A percentile compares a stretch with the other conserved stretches of the same genome.
Conservation (phyloP, 2,797 vertebrate species). For the Falco cherrug region DNA sequence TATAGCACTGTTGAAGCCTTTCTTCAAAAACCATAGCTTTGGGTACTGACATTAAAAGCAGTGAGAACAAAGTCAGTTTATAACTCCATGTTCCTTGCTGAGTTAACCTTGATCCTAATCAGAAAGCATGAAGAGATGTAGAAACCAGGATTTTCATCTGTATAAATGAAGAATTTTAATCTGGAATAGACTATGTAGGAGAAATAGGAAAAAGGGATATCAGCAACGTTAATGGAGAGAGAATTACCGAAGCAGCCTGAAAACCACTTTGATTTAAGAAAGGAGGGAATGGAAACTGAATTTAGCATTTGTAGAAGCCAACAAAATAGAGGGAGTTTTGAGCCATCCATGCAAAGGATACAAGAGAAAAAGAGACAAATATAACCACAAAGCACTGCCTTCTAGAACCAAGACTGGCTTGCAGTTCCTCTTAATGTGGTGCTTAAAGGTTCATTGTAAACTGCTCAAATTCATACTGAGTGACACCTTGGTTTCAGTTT, state of each 20-base stretch:
- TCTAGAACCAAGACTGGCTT: neutral
- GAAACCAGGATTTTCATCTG: neutral
- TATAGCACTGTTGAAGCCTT: neutral
- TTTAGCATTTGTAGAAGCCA: neutral
- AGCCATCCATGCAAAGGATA: rapidly evolving
- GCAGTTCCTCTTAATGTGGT: neutral
- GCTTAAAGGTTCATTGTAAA: neutral
- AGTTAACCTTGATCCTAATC: neutral
- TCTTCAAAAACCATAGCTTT: neutral
- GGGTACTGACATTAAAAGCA: neutral
- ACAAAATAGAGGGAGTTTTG: neutral
- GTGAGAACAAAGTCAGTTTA: neutral
- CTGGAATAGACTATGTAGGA: neutral
- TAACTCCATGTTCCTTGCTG: neutral
- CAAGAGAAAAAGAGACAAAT: neutral
- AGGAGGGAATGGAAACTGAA: neutral
- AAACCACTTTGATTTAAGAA: neutral
- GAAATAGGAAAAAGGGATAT: neutral
- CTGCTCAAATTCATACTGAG: neutral
- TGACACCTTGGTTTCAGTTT: neutral
- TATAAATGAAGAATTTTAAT: neutral
- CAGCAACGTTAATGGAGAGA: neutral
- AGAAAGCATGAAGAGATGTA: neutral
- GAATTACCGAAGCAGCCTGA: neutral
- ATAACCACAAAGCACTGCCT: neutral